phyloP scores from a whole-genome alignment of 2,113 vertebrate genomes.

The Parus major region DNA sequence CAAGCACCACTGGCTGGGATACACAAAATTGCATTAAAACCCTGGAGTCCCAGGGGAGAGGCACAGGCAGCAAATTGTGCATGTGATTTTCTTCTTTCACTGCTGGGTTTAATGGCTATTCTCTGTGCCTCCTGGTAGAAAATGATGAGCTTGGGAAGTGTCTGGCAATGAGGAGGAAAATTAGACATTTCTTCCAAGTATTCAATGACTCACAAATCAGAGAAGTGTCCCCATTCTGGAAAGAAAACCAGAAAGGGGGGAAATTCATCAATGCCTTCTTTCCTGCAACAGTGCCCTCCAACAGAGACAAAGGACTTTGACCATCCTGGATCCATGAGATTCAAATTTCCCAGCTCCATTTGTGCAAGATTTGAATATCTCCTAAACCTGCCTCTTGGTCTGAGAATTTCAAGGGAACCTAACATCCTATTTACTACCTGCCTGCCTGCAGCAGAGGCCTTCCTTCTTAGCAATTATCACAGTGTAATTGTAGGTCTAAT shows the following conservation, averaged over 20 bases:
- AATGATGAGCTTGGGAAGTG: constrained; percentile 18
- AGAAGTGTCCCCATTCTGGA: background rate
- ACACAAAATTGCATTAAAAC: constrained; percentile 57
- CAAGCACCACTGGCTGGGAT: constrained; percentile 51
- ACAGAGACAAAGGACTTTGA: background rate
- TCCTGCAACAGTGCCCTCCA: background rate
- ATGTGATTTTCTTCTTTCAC: constrained; percentile 49
- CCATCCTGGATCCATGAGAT: background rate
- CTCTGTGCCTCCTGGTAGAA: constrained; percentile 9
- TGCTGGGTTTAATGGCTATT: constrained; percentile 2
- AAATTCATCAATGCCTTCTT: background rate
- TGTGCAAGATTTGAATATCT: background rate
- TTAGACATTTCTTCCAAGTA: background rate
- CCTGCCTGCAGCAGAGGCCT: background rate
- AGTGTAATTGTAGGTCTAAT: background rate
- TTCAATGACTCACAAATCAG: background rate
- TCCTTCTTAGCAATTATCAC: background rate
- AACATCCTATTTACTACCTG: background rate
- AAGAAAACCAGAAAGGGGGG: background rate
- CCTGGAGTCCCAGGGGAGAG: constrained; percentile 7
- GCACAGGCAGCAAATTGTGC: constrained; percentile 39
- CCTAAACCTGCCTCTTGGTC: background rate
- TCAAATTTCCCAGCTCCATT: background rate
- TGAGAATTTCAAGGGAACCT: background rate
- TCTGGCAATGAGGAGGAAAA: constrained; percentile 16